Evolutionary conservation across 2,113 vertebrate genomes (phyloP), one percentile per base, ranked within the genome.

Genomic region (Zapus hudsonius): DNA sequence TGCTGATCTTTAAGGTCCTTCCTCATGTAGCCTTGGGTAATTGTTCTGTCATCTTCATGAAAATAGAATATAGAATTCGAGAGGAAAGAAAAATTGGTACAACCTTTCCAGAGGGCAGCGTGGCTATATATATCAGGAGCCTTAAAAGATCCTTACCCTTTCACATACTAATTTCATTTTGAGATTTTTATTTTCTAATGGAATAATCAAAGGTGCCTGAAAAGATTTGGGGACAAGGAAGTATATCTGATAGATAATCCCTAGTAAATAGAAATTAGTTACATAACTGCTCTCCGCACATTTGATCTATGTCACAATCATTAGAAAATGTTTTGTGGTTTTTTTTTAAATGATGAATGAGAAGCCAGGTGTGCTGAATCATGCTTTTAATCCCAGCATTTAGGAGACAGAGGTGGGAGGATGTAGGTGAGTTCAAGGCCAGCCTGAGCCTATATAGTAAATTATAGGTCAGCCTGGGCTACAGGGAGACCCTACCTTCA

Each of bases 1-100:
- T 3, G 74, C 69, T 40, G 31, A 76, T 36, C 42, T 12, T 52
- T 44, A 73, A 91, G 59, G 61, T 86, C 40, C 38, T 69, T 80
- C 61, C 87, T 95, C 75, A 89, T 81, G 64, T 13, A 91, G 55
- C 44, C 75, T 89, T 38, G n/a, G 33, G 15, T 84, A 92, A 87
- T 87, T 75, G 70, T 23, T 89, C 80, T 95, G 89, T 87, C 92
- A 85, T 72, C 91, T 83, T 94, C 55, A 42, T 84, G 81, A 95
- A 94, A 95, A 93, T 59, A 76, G 75, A 95, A 72, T 59, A 33
- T 7, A 76, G 44, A 78, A 57, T 76, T 74, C 70, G 27, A 64
- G 2, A 86, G 61, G 80, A 66, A 81, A 70, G 91, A 79, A 67
- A 80, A 88, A 91, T 72, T 80, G 89, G 67, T 29, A 64, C 7